Evolutionary conservation across 64 coral and sea anemone species (phyloP).

Genomic region (Catalaphyllia jardinei): DNA sequence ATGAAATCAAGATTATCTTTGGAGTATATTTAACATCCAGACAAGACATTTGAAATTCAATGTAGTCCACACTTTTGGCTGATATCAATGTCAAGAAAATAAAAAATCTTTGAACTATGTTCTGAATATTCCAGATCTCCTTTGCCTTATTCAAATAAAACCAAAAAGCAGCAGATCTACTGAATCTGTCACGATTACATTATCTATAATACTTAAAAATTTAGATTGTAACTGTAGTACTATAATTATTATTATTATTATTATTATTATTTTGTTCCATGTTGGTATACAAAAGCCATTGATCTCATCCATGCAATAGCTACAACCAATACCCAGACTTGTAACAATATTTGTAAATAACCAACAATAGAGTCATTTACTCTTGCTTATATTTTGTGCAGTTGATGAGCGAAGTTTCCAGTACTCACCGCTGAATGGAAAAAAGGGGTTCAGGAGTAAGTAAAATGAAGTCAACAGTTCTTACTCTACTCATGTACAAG

Average conservation of each 20-base stretch:
- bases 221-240: background rate
- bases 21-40: too few species aligned
- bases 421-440: constrained; percentile 85
- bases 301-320: background rate
- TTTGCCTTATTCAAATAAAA: too few species aligned
- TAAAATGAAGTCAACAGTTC: constrained; percentile 66
- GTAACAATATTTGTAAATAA: constrained; percentile 7
- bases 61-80: too few species aligned
- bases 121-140: too few species aligned
- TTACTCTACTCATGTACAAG: constrained; percentile 15
- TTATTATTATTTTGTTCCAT: background rate
- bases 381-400: constrained; percentile 34
- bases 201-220: background rate
- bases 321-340: constrained; percentile 18
- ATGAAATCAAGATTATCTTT: too few species aligned
- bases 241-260: too few species aligned
- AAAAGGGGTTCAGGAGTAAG: constrained; percentile 96
- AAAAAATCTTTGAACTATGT: too few species aligned
- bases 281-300: background rate
- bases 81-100: too few species aligned
- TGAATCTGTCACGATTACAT: too few species aligned
- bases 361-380: constrained; percentile 37
- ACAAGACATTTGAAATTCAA: too few species aligned
- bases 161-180: too few species aligned
- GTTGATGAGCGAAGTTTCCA: constrained; percentile 77